Evolutionary conservation across 2,113 vertebrate species (phyloP), one percentile per base, ranked within the genome.

Genomic region (Phalacrocorax aristotelis): DNA sequence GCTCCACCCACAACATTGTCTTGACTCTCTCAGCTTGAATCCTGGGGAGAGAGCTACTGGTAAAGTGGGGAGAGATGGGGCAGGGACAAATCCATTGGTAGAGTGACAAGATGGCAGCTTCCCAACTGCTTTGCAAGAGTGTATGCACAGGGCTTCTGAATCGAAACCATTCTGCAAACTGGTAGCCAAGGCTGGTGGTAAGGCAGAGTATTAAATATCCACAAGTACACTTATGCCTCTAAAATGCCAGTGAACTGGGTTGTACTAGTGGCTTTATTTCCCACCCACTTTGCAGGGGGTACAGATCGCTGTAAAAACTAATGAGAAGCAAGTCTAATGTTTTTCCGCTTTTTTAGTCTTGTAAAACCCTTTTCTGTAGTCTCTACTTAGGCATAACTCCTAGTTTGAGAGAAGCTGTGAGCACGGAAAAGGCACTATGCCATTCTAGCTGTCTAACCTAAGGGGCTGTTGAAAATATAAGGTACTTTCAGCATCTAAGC

Each of bases 61-160:
- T 49, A 3, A 70, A 36, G 42, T 5, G 30, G 27, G 51, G 26
- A 1, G 4, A 0, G 2, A 40, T 11, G n/a, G 30, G 46, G 22
- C 60, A 61, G 49, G 64, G 79, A 27, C 20, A 46, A 69, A 54
- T n/a, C 25, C 25, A 7, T 5, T 18, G 30, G 34, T 29, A 23
- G 26, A 64, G 17, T 4, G 42, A 65, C 0, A 4, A 62, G 42
- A 20, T 3, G 3, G 36, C 36, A 62, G 36, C 19, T 76, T 44
- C 54, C 52, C 18, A 25, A 17, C 14, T 17, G 46, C 55, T 89
- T 66, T 72, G 62, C 32, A 32, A 71, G 25, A 32, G 10, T 30
- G n/a, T 72, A 60, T 82, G 58, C 30, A 29, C 40, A 22, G 29
- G 51, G 25, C 16, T 74, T 90, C 38, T 65, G 49, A 55, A 80